phyloP scores from a whole-genome alignment of 1,140 invertebrate species.

The Drepana arcuata region DNA sequence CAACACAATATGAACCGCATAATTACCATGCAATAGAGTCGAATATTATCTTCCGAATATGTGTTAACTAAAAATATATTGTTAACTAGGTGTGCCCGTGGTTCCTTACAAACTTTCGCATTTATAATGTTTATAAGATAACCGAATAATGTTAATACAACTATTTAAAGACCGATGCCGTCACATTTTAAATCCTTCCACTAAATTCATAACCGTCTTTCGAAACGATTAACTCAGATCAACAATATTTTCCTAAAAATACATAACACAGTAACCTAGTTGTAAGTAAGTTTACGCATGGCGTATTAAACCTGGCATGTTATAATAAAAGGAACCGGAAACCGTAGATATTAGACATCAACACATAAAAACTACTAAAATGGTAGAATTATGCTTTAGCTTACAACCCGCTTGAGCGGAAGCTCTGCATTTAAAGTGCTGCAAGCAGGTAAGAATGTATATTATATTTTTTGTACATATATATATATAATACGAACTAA shows the following conservation, averaged over 20 bases:
- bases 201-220: neutral
- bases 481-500: neutral
- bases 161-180: no score
- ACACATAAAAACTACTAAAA: constrained; percentile 14
- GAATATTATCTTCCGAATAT: no score
- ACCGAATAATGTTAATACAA: no score
- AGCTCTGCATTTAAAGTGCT: neutral
- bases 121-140: no score
- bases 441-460: neutral
- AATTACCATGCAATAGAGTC: no score
- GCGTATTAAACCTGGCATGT: neutral
- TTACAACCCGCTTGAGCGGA: constrained; percentile 16
- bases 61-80: no score
- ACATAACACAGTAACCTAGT: neutral
- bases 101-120: no score
- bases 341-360: neutral
- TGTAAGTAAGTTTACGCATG: neutral
- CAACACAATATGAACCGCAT: no score
- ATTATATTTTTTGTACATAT: neutral
- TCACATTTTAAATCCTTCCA: neutral
- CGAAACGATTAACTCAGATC: neutral
- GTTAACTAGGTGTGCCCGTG: no score
- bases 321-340: neutral
- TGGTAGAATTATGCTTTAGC: constrained; percentile 24
- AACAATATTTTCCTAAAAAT: neutral